These are phyloP conservation scores for Excalfactoria chinensis DNA, from an alignment of 2,113 vertebrate genomes.

Conservation along the genomic window DNA sequence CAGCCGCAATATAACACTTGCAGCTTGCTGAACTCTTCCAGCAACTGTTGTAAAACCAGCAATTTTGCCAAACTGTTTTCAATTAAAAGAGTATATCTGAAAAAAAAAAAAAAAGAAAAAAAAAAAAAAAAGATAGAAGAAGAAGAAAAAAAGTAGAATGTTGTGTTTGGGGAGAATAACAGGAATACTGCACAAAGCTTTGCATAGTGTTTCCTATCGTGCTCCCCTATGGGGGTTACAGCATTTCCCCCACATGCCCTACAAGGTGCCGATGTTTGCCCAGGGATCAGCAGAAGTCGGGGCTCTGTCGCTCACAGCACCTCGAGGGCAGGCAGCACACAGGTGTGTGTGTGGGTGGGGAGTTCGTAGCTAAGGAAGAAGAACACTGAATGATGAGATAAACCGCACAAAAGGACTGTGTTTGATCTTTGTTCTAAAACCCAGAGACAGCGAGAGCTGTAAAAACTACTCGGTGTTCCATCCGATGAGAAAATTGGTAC, in stretches of 20 bases:
- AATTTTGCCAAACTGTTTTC: background rate
- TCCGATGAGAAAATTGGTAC: background rate
- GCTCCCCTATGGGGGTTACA: background rate
- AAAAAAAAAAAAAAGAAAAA: background rate
- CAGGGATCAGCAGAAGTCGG: background rate
- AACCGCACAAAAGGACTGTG: conserved; percentile 46
- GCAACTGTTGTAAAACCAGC: background rate
- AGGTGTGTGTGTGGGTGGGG: conserved; percentile 57
- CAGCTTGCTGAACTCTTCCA: background rate
- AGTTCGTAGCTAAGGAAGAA: conserved; percentile 36
- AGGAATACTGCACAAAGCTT: background rate
- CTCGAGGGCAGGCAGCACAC: conserved; percentile 6
- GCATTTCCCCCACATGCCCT: background rate
- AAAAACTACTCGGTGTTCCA: conserved; percentile 30
- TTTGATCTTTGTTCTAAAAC: conserved; percentile 57
- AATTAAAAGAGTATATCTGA: background rate
- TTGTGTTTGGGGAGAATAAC: background rate
- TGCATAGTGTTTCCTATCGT: background rate
- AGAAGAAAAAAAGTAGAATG: background rate
- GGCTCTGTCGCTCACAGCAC: background rate
- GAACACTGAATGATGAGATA: conserved; percentile 46
- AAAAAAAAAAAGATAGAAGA: background rate
- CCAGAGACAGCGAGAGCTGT: background rate
- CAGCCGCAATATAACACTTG: background rate
- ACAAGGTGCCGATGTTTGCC: background rate